Evolutionary conservation across 1,140 invertebrate genomes (phyloP).

Genomic region (Drosophila santomea): DNA sequence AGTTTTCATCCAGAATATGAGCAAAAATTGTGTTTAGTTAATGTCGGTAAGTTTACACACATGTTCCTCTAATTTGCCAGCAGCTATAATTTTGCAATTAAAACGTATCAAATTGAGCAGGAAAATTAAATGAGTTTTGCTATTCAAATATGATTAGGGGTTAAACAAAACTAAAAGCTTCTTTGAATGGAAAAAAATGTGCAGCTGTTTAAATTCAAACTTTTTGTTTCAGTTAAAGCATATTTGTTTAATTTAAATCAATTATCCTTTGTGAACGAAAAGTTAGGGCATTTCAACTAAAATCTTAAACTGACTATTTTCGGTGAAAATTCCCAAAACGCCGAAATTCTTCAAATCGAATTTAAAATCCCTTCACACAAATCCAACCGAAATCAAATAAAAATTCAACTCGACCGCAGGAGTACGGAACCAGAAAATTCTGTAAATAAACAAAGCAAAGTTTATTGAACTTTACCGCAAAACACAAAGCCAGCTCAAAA

Average conservation of each 20-base stretch:
- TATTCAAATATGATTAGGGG: conserved; percentile 17
- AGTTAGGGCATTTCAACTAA: not conserved
- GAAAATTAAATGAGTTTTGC: conserved; percentile 19
- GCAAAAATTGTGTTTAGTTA: conserved; percentile 14
- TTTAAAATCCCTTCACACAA: not conserved
- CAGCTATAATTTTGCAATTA: conserved; percentile 29
- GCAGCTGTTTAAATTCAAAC: not conserved
- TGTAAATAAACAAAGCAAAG: conserved; percentile 10
- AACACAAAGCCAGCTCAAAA: conserved; percentile 3
- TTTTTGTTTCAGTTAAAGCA: not conserved
- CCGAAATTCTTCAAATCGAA: not conserved
- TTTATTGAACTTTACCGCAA: conserved; percentile 31
- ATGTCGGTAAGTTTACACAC: conserved; percentile 5
- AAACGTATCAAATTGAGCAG: conserved; percentile 26
- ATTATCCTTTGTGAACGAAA: not conserved
- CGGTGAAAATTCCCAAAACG: not conserved
- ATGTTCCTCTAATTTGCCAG: conserved; percentile 1
- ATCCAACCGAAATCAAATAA: conserved; percentile 25
- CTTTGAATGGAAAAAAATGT: not conserved
- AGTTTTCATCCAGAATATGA: not conserved
- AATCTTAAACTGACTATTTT: not conserved
- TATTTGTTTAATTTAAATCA: not conserved
- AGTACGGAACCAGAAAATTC: conserved; percentile 13
- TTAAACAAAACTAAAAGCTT: not conserved
- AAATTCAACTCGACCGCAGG: conserved; percentile 4